Conservation (phyloP, 2,113 vertebrate species). For the Perognathus longimembris region DNA sequence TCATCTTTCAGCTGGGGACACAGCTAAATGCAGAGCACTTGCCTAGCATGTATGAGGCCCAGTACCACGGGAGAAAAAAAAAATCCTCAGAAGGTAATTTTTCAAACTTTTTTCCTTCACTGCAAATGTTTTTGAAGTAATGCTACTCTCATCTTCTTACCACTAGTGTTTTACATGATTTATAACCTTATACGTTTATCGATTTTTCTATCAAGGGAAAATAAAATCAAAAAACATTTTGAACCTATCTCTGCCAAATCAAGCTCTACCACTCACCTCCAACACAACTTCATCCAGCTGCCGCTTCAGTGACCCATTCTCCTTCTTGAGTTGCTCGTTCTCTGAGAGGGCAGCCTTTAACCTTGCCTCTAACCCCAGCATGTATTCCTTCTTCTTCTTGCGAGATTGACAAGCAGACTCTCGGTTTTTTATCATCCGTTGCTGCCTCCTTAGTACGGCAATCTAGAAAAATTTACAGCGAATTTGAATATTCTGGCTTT, state of each 20-base stretch:
- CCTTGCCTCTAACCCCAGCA: conserved; percentile 92
- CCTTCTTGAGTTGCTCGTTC: conserved; percentile 93
- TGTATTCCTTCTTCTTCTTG: conserved; percentile 97
- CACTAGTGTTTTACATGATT: background rate
- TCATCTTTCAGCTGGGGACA: background rate
- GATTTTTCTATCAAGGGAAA: background rate
- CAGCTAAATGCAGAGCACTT: background rate
- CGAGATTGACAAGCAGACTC: conserved; percentile 96
- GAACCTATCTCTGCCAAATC: background rate
- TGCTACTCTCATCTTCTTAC: background rate
- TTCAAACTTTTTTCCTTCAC: background rate
- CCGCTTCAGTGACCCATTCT: conserved; percentile 94
- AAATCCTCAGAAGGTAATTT: background rate
- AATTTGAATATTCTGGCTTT: background rate
- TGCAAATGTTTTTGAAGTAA: background rate
- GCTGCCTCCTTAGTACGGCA: conserved; percentile 91
- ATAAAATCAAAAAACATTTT: no score
- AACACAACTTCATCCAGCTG: conserved; percentile 93
- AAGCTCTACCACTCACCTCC: conserved; percentile 86
- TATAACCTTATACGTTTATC: background rate
- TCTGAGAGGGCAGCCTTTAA: conserved; percentile 92
- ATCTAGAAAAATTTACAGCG: conserved; percentile 80
- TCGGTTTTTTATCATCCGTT: conserved; percentile 98
- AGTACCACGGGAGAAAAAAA: background rate
- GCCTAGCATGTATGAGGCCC: background rate